Evolutionary conservation across 30 jellyfish, hydroid and myxozoan species (phyloP), one percentile per base, ranked within the genome.

Genomic region (Aurelia aurita complex sp. Pacific): DNA sequence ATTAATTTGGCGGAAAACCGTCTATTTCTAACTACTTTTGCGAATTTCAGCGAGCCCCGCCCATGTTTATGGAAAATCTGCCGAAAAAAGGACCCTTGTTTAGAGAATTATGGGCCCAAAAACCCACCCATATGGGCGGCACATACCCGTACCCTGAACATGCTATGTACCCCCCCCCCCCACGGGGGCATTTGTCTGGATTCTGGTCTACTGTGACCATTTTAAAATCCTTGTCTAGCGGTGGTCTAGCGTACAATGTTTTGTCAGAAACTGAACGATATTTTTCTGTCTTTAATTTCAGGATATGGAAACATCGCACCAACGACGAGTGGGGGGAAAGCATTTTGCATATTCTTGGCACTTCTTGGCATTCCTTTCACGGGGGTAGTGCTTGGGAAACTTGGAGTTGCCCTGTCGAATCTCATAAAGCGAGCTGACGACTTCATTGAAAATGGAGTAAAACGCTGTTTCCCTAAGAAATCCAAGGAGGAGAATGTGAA

Each of bases 291-390:
- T 29, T 29, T 87, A 60, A 10, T 61, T 52, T n/a, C 51, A 89
- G 97, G 97, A 2, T 89, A 89, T 74, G 97, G 97, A 16, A 81
- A 89, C 74, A 81, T 81, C n/a, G 54, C 64, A 7, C 97, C 97
- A 50, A 43, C 10, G 29, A 77, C 97, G 54, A 65, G 71, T 13
- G 76, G 92, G 85, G 97, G 97, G 2, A 64, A 69, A 46, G 71
- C 77, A 15, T 81, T 80, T 64, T 79, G 92, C 85, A 81, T 89
- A 18, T 15, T 89, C 53, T 71, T 79, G 42, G 97, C 97, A 7
- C 60, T 79, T 62, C 16, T 89, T 64, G 97, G 97, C 18, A 89
- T 89, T 61, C 97, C 97, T 1, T 76, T 89, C 42, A 89, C 97
- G 14, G 97, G 97, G 18, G 80, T 89, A 14, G 85, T 89, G 29